phyloP scores from a whole-genome alignment of 2,888 invertebrate species.

The Balanococcus diminutus region DNA sequence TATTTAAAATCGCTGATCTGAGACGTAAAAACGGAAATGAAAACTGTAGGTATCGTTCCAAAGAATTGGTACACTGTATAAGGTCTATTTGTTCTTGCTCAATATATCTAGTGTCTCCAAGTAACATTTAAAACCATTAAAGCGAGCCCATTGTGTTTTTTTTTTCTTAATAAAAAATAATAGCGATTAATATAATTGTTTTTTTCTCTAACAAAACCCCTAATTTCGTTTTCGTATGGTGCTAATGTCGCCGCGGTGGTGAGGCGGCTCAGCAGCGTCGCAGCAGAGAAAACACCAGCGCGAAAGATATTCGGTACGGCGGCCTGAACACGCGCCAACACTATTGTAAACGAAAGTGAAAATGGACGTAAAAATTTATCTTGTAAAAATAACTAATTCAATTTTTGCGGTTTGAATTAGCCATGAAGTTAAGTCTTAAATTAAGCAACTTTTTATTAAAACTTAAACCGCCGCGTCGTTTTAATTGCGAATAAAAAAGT shows the following conservation, averaged over 20 bases:
- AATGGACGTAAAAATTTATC: constrained; percentile 23
- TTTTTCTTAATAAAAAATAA: constrained; percentile 20
- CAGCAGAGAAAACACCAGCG: not conserved
- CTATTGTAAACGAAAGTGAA: not conserved
- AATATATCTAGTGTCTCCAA: not conserved
- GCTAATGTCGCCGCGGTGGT: no score
- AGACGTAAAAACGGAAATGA: not conserved
- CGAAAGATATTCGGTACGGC: not conserved
- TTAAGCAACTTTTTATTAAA: constrained; percentile 43
- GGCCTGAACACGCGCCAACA: not conserved
- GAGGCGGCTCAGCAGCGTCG: not conserved
- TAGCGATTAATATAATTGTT: constrained; percentile 9
- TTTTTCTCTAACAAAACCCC: not conserved
- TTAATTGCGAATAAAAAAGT: constrained; percentile 44
- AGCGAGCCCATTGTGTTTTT: not conserved
- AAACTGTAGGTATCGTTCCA: not conserved
- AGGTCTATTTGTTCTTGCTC: not conserved
- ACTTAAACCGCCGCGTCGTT: constrained; percentile 8
- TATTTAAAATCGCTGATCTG: not conserved
- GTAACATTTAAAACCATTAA: not conserved
- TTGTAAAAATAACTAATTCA: constrained; percentile 27
- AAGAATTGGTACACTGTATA: not conserved
- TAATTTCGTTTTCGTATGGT: not conserved
- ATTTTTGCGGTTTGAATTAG: constrained; percentile 23
- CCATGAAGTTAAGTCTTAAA: constrained; percentile 31